Conservation (phyloP, 2,888 invertebrate genomes). For the Spilosoma lubricipeda region DNA sequence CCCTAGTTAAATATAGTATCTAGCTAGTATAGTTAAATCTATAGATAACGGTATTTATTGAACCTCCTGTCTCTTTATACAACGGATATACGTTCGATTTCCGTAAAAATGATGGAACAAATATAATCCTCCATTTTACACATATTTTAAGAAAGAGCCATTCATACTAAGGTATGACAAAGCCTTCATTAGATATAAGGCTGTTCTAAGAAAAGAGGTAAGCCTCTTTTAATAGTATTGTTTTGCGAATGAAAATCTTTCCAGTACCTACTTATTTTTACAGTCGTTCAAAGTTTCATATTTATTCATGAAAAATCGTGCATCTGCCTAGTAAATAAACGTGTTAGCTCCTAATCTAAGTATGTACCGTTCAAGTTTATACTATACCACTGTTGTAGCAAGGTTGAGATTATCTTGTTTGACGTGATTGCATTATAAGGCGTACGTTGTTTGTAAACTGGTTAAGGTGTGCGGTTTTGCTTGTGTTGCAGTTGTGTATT, state of each 20-base stretch:
- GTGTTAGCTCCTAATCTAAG: constrained; percentile 7
- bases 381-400: neutral
- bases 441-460: constrained; percentile 37
- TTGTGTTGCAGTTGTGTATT: constrained; percentile 22
- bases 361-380: neutral
- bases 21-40: too few species aligned
- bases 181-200: neutral
- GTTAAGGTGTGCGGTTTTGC: constrained; percentile 34
- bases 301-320: constrained; percentile 3
- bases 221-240: neutral
- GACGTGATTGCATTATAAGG: constrained; percentile 12
- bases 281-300: neutral
- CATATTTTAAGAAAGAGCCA: neutral
- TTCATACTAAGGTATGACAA: neutral
- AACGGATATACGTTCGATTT: too few species aligned
- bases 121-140: too few species aligned
- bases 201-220: too few species aligned
- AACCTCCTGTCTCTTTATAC: too few species aligned
- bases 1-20: too few species aligned
- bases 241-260: neutral
- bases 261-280: neutral
- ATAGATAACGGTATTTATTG: too few species aligned
- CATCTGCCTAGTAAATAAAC: neutral
- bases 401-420: constrained; percentile 6
- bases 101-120: too few species aligned